phyloP scores from a whole-genome alignment of 2,113 vertebrate genomes.

The Lucifuga dentata region DNA sequence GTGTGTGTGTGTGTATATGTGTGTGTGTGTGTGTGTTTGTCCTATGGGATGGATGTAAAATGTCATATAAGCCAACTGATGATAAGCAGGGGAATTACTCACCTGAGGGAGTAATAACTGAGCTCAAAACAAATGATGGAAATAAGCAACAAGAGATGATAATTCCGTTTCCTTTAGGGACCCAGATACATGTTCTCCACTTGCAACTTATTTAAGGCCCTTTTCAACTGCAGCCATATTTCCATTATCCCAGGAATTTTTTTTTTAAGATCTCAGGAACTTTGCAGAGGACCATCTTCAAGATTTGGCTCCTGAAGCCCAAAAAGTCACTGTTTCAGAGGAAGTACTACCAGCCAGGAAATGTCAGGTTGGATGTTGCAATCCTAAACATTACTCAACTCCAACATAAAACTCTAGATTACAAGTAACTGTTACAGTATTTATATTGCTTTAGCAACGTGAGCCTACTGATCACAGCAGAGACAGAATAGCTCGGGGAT shows the following conservation, averaged over 20 bases:
- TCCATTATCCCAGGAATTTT: neutral
- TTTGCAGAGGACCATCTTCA: too few species aligned
- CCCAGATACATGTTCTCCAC: neutral
- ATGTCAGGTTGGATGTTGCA: neutral
- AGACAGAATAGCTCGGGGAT: too few species aligned
- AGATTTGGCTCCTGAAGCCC: too few species aligned
- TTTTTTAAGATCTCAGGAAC: too few species aligned
- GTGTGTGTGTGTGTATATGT: slow-evolving; percentile 36
- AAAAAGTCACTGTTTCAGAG: too few species aligned
- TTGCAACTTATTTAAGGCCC: neutral
- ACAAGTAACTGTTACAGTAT: too few species aligned
- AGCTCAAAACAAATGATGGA: slow-evolving; percentile 75
- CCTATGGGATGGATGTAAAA: slow-evolving; percentile 44
- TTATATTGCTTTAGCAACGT: neutral
- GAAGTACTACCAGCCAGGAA: too few species aligned
- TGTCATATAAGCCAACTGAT: slow-evolving; percentile 31
- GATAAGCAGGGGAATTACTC: slow-evolving; percentile 60
- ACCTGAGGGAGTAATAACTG: slow-evolving; percentile 76
- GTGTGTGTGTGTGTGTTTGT: slow-evolving; percentile 34
- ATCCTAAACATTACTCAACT: too few species aligned
- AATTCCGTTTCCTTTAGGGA: slow-evolving; percentile 33
- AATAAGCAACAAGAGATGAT: slow-evolving; percentile 59
- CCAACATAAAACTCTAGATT: too few species aligned
- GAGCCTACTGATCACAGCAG: neutral
- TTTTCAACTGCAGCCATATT: slow-evolving; percentile 2